Conservation (phyloP, 2,113 vertebrate species). For the Chamaetylas fuelleborni region DNA sequence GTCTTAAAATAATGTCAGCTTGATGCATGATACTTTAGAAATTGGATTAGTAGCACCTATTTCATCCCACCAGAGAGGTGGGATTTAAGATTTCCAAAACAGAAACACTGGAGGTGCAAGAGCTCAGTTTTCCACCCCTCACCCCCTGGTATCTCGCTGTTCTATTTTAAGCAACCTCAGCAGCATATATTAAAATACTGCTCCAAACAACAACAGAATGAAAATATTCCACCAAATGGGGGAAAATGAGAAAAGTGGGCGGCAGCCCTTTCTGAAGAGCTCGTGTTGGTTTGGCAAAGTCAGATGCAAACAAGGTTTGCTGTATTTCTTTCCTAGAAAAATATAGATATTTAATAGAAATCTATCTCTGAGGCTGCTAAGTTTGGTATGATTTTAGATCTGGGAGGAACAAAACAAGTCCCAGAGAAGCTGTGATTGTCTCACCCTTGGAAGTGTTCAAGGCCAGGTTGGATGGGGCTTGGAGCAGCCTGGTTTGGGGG, state of each 20-base stretch:
- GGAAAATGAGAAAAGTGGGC: not conserved
- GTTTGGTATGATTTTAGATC: not conserved
- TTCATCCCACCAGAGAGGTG: not conserved
- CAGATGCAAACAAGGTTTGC: not conserved
- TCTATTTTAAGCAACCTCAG: not conserved
- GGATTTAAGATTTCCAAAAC: not conserved
- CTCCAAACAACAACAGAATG: not conserved
- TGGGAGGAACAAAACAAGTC: not conserved
- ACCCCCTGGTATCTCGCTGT: accelerated
- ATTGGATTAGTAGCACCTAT: not conserved
- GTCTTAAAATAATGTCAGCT: not conserved
- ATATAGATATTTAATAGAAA: not conserved
- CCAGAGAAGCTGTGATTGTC: not conserved
- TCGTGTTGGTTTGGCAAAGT: not conserved
- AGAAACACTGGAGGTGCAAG: not conserved
- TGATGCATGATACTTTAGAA: not conserved
- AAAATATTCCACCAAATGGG: not conserved
- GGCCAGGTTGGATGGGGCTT: not conserved
- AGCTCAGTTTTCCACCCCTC: not conserved
- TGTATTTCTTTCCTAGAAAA: not conserved
- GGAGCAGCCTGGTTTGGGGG: not conserved
- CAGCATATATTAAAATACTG: not conserved
- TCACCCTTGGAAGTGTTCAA: too few relatives aligned
- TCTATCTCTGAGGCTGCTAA: not conserved
- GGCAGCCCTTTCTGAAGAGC: not conserved